phyloP scores from a whole-genome alignment of 2,888 invertebrate genomes.

The Volucella bombylans region DNA sequence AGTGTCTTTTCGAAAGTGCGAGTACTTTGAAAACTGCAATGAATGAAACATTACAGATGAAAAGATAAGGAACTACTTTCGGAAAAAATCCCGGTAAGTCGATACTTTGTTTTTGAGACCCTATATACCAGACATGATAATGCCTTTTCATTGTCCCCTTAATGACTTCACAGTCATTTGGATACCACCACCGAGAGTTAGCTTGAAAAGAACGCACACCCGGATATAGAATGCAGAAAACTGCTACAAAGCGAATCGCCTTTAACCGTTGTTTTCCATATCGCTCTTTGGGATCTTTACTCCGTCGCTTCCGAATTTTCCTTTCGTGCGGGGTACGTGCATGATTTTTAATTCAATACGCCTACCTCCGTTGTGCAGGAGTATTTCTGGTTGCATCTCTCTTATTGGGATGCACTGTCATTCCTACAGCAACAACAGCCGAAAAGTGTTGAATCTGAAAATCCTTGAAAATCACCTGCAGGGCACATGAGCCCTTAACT shows the following conservation, averaged over 20 bases:
- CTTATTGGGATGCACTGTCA: constrained; percentile 28
- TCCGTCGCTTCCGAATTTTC: constrained; percentile 8
- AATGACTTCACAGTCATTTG: not conserved
- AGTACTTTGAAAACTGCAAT: too few species aligned
- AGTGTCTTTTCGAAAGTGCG: too few species aligned
- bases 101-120: too few species aligned
- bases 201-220: too few species aligned
- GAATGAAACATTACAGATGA: too few species aligned
- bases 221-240: too few species aligned
- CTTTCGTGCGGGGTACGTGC: constrained; percentile 7
- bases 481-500: constrained; percentile 24
- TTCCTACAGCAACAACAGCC: not conserved
- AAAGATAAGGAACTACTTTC: too few species aligned
- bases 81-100: too few species aligned
- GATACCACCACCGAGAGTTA: not conserved
- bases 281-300: not conserved
- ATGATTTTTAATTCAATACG: constrained; percentile 46
- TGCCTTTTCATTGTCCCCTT: too few species aligned
- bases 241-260: not conserved
- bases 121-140: too few species aligned
- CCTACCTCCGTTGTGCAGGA: constrained; percentile 3
- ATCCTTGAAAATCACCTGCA: constrained; percentile 47
- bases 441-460: constrained; percentile 37
- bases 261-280: not conserved
- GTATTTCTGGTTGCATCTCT: constrained; percentile 28